Evolutionary conservation across 2,888 invertebrate genomes (phyloP).

Genomic region (Xestia sexstrigata): DNA sequence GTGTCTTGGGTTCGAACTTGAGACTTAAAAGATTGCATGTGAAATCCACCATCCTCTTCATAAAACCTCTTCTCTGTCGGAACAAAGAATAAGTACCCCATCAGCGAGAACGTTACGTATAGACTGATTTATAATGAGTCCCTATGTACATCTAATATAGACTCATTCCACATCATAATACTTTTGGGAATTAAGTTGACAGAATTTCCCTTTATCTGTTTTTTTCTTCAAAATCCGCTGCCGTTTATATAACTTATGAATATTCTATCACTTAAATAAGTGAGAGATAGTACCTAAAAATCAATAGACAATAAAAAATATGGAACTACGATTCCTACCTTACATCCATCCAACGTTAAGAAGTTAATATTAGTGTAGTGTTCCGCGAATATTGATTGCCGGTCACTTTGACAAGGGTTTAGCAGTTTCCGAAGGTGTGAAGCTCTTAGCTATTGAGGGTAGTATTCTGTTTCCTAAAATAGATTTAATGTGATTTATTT

Average conservation of each 20-base stretch:
- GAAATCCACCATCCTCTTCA: neutral
- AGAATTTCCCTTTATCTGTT: neutral
- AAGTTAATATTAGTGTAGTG: conserved; percentile 79
- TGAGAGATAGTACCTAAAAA: neutral
- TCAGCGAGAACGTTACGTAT: neutral
- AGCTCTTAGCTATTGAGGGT: conserved; percentile 54
- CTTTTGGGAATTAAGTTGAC: too few relatives aligned
- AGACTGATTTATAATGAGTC: too few relatives aligned
- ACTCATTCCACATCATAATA: too few relatives aligned
- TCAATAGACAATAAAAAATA: neutral
- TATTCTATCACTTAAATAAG: too few relatives aligned
- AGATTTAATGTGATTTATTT: conserved; percentile 11
- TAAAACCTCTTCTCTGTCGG: neutral
- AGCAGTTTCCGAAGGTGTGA: conserved; percentile 69
- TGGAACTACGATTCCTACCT: conserved; percentile 1
- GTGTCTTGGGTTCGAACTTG: too few relatives aligned
- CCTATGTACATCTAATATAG: too few relatives aligned
- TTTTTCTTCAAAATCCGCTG: neutral
- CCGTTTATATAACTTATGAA: neutral
- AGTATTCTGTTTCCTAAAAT: conserved; percentile 56
- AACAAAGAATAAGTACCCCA: neutral
- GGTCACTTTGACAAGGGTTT: conserved; percentile 79
- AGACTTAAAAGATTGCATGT: neutral
- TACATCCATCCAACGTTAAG: conserved; percentile 31
- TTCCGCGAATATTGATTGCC: conserved; percentile 79